Evolutionary conservation across 2,888 invertebrate genomes (phyloP).

Genomic region (Leucoma salicis): DNA sequence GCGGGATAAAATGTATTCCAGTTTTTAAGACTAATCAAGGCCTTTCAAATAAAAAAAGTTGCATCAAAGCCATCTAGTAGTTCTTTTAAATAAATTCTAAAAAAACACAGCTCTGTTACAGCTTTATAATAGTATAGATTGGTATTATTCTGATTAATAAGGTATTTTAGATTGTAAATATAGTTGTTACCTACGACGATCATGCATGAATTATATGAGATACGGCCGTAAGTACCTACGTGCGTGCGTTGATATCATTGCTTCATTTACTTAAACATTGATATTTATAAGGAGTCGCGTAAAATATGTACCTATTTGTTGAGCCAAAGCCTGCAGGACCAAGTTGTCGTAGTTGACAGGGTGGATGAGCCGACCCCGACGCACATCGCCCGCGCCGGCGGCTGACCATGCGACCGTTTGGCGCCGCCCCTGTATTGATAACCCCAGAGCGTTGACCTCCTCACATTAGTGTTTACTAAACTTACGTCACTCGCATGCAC

Average conservation of each 20-base stretch:
- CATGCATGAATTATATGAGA: not conserved
- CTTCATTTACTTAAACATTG: not conserved
- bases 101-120: no score
- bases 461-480: slow-evolving; percentile 73
- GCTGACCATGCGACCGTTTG: slow-evolving; percentile 66
- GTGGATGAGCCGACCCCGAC: slow-evolving; percentile 9
- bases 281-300: not conserved
- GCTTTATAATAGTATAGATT: no score
- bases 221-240: not conserved
- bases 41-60: no score
- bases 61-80: no score
- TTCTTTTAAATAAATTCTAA: no score
- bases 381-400: slow-evolving; percentile 28
- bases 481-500: slow-evolving; percentile 51
- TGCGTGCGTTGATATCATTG: not conserved
- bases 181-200: not conserved
- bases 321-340: not conserved
- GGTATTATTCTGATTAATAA: no score
- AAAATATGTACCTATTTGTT: not conserved
- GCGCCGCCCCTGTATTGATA: slow-evolving; percentile 73
- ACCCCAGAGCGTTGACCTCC: slow-evolving; percentile 77
- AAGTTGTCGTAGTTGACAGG: slow-evolving; percentile 5
- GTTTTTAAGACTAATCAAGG: no score
- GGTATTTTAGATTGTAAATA: no score
- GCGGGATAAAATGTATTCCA: no score